Conservation (phyloP, 2,113 vertebrate species). For the Cricetomys ansorgei region DNA sequence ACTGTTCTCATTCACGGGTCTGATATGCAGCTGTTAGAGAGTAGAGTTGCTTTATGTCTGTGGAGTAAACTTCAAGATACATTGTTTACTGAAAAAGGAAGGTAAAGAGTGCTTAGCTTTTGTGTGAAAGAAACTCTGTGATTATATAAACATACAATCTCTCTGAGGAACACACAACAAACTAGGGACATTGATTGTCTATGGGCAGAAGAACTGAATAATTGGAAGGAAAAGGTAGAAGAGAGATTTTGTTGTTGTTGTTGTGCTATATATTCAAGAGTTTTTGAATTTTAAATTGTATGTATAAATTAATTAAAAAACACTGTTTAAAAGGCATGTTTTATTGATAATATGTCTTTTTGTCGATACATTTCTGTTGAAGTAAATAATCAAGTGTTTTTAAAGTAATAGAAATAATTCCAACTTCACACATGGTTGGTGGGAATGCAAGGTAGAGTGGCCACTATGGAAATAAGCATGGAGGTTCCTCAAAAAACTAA, state of each 20-base stretch:
- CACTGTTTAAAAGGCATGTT: background rate
- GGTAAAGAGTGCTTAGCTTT: background rate
- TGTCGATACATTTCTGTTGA: background rate
- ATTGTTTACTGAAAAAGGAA: background rate
- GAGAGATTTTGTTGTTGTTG: background rate
- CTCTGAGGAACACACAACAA: constrained; percentile 1
- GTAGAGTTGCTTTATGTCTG: background rate
- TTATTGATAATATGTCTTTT: background rate
- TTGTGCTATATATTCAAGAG: background rate
- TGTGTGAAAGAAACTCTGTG: background rate
- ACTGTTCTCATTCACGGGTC: background rate
- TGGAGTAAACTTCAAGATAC: constrained; percentile 3
- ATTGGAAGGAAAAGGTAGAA: background rate
- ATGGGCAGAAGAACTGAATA: background rate
- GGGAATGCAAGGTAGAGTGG: background rate
- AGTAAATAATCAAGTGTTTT: constrained; percentile 9
- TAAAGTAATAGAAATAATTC: background rate
- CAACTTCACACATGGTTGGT: background rate
- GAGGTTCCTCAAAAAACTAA: background rate
- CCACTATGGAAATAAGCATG: background rate
- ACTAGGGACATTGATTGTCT: background rate
- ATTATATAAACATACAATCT: background rate
- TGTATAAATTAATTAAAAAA: background rate
- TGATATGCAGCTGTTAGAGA: background rate
- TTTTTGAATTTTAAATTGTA: constrained; percentile 54